Percentiles rank a stretch among this genome's conserved stretches.
phyloP scores from a whole-genome alignment of 2,888 invertebrate species.

The Tortrix viridana region DNA sequence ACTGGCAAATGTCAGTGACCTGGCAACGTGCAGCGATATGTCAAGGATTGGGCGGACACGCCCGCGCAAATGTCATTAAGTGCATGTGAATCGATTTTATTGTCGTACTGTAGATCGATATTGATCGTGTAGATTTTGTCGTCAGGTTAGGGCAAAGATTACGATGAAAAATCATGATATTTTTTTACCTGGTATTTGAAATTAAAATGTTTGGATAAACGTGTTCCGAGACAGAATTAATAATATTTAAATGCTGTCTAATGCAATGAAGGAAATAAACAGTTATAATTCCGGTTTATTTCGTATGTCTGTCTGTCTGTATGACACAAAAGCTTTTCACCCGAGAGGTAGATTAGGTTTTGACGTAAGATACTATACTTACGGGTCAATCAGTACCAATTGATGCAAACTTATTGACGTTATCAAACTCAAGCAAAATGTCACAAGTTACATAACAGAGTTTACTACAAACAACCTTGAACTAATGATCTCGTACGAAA shows the following conservation, averaged over 20 bases:
- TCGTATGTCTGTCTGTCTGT: no score
- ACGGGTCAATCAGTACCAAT: no score
- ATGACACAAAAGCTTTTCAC: no score
- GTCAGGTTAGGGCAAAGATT: neutral
- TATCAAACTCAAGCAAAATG: neutral
- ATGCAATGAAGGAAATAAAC: neutral
- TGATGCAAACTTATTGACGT: no score
- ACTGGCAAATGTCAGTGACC: slow-evolving; percentile 48
- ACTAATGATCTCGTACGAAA: slow-evolving; percentile 11
- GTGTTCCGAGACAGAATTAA: no score
- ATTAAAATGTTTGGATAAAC: no score
- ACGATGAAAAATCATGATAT: no score
- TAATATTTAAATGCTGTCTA: neutral
- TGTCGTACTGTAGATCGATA: no score
- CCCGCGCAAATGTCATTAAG: slow-evolving; percentile 49
- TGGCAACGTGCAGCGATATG: slow-evolving; percentile 42
- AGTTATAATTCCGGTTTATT: slow-evolving; percentile 2
- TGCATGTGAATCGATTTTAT: slow-evolving; percentile 19
- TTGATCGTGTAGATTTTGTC: neutral
- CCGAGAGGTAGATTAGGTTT: no score
- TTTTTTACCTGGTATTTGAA: no score
- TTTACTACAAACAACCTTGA: slow-evolving; percentile 25
- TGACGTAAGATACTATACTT: no score
- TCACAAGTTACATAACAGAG: slow-evolving; percentile 1
- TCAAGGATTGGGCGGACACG: slow-evolving; percentile 52